Percentiles rank a stretch among this genome's conserved stretches.
These are phyloP conservation scores for Ormyrus pomaceus DNA, from an alignment of 2,888 invertebrate genomes.

Conservation along the genomic window DNA sequence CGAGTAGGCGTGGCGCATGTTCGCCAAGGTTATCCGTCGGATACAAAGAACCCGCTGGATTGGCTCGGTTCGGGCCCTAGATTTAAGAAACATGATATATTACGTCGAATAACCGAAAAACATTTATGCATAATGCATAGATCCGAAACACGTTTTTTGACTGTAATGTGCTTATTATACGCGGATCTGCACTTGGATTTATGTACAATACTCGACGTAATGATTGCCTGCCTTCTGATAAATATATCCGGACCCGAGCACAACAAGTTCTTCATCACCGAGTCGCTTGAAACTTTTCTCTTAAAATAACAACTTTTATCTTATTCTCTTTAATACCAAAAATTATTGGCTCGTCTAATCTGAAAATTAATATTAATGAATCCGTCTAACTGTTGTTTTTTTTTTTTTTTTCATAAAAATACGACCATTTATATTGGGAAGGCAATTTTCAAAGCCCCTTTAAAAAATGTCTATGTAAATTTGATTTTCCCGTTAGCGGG, in stretches of 20 bases:
- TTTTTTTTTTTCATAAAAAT: too few species aligned
- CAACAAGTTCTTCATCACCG: slow-evolving; percentile 25
- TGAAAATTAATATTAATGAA: slow-evolving; percentile 24
- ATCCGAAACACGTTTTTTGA: slow-evolving; percentile 40
- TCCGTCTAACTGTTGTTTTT: slow-evolving; percentile 1
- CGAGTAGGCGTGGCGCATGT: slow-evolving; percentile 58
- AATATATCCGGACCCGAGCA: slow-evolving; percentile 15
- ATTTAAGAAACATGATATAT: slow-evolving; percentile 17
- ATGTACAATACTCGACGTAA: slow-evolving; percentile 16
- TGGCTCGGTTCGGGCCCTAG: slow-evolving; percentile 41
- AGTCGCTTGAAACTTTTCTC: slow-evolving; percentile 5
- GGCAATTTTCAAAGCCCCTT: too few species aligned
- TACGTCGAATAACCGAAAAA: slow-evolving; percentile 9
- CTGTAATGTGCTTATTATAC: slow-evolving; percentile 40
- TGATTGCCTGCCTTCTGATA: slow-evolving; percentile 31
- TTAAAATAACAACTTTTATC: too few species aligned
- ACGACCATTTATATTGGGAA: too few species aligned
- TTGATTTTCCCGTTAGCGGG: too few species aligned
- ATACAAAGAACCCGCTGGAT: slow-evolving; percentile 49
- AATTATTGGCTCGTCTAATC: slow-evolving; percentile 29
- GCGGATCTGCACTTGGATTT: slow-evolving; percentile 25
- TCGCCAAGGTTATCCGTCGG: slow-evolving; percentile 60
- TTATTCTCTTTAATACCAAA: neutral
- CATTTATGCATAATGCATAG: slow-evolving; percentile 44
- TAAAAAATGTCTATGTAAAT: too few species aligned